phyloP scores from a whole-genome alignment of 1,140 invertebrate species.

The Planococcus citri region DNA sequence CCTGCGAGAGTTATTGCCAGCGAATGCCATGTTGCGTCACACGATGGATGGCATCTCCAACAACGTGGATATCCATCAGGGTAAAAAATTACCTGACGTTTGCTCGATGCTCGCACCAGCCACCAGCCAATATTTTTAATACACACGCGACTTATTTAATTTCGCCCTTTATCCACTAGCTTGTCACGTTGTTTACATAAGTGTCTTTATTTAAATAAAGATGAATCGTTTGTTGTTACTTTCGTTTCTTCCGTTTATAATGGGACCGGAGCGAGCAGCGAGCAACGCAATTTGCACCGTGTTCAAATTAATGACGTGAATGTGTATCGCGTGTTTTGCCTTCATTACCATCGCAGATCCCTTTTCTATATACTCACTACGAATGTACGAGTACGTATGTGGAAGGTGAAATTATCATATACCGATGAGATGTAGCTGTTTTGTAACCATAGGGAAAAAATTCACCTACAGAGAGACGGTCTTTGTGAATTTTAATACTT shows the following conservation, averaged over 20 bases:
- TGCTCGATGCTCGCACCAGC: too few relatives aligned
- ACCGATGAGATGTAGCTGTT: too few relatives aligned
- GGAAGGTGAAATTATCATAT: too few relatives aligned
- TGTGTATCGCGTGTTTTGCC: not conserved
- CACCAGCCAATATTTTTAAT: not conserved
- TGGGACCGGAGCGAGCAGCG: not conserved
- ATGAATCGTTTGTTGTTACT: not conserved
- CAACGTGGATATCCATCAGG: not conserved
- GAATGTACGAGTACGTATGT: too few relatives aligned
- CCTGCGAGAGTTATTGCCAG: too few relatives aligned
- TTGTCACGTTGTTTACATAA: not conserved
- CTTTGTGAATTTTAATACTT: too few relatives aligned
- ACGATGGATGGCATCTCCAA: too few relatives aligned
- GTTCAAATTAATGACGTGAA: not conserved
- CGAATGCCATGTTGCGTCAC: too few relatives aligned
- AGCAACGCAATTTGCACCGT: not conserved
- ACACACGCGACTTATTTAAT: not conserved
- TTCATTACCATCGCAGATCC: not conserved
- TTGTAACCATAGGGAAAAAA: too few relatives aligned
- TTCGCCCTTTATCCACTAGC: not conserved
- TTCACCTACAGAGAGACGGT: too few relatives aligned
- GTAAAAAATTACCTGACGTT: not conserved
- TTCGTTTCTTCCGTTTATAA: not conserved
- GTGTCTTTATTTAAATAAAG: constrained; percentile 4
- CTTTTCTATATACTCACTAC: too few relatives aligned